Base-by-base conservation (phyloP, 2,113 vertebrate species). In the Pavo muticus region DNA sequence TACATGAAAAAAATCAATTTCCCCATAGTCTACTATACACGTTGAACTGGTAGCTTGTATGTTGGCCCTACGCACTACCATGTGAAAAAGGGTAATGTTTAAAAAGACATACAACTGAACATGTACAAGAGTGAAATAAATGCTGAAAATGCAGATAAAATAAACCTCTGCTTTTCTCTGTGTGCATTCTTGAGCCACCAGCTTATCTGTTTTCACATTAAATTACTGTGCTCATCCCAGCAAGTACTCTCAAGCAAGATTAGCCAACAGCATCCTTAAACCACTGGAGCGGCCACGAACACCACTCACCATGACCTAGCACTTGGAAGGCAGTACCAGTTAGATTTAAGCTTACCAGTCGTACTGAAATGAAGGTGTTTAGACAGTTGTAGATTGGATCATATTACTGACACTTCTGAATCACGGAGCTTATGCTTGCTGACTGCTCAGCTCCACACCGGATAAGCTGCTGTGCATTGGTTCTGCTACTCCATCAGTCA, bases 1-100 rank as follows among this genome's bases (percentile, higher is more conserved):
- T 98, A 98, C 98, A 98, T 98, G 98, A 98, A 98, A 98, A 96
- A 97, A 97, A 97, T 93, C 86, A 90, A 91, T 96, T 97, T 97
- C 95, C 97, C 98, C 98, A 69, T 93, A 98, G 97, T 97, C 97
- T 97, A 96, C 97, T 98, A 91, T 98, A 98, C 98, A 98, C 92
- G 96, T 95, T 72, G 97, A 97, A 98, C 96, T 97, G 98, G 97
- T 97, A 97, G 97, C 94, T 95, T 90, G 89, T 85, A 96, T 90
- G 97, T 95, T 95, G 96, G 98, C 97, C 98, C 97, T 97, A 94
- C 82, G 90, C 96, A 91, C 96, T 97, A 97, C 97, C 96, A 94
- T 96, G 95, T 97, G 97, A 97, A 94, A 95, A 98, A 97, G 94
- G 91, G 78, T 89, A 90, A 96, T 82, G 85, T 94, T 96, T 96